Conservation (phyloP, 1,140 invertebrate genomes). For the Metopolophium dirhodum region DNA sequence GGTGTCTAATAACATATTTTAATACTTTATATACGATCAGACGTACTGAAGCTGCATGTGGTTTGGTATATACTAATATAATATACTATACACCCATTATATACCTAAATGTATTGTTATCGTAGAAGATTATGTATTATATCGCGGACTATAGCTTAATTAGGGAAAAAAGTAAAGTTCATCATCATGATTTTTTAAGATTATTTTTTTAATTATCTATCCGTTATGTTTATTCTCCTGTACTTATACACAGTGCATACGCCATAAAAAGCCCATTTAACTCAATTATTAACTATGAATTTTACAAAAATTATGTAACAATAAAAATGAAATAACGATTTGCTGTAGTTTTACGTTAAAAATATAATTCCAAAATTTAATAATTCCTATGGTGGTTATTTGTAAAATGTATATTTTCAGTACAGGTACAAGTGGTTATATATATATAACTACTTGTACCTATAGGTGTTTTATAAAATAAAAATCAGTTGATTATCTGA, state of each 20-base stretch:
- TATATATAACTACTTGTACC: too few relatives aligned
- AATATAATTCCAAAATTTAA: too few relatives aligned
- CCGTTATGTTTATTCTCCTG: not conserved
- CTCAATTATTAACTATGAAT: not conserved
- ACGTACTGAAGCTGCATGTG: conserved; percentile 19
- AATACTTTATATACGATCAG: not conserved
- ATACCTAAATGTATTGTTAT: not conserved
- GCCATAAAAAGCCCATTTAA: not conserved
- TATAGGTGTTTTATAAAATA: too few relatives aligned
- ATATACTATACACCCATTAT: too few relatives aligned
- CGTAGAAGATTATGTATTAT: not conserved
- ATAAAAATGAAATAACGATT: not conserved
- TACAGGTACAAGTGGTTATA: too few relatives aligned
- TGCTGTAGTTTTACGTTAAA: not conserved
- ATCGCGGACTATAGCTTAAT: not conserved
- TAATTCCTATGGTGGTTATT: too few relatives aligned
- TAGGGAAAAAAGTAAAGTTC: not conserved
- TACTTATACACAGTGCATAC: not conserved
- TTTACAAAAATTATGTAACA: not conserved
- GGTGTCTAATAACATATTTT: conserved; percentile 10
- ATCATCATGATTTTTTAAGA: not conserved
- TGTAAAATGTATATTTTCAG: too few relatives aligned
- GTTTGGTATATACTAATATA: not conserved
- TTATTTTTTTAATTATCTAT: not conserved
- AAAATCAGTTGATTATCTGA: too few relatives aligned